A percentile compares a stretch with the other conserved stretches of the same genome.
Evolutionary conservation across 2,888 invertebrate species (phyloP).

Genomic region (Meiosimyza platycephala): DNA sequence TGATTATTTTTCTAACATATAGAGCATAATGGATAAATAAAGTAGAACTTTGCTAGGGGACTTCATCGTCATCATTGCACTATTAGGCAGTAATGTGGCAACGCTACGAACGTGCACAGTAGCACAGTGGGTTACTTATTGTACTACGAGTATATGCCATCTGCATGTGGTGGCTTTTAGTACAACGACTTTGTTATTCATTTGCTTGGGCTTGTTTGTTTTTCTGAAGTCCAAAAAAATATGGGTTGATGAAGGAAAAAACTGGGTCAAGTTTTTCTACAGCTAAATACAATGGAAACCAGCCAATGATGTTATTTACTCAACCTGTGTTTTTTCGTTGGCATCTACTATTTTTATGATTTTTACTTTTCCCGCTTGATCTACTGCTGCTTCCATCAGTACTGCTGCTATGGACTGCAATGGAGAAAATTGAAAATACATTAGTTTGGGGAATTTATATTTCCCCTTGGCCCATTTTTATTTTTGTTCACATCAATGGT

Average conservation of each 20-base stretch:
- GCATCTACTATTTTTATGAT: conserved; percentile 6
- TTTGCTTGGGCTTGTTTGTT: conserved; percentile 1
- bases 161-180: neutral
- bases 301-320: conserved; percentile 19
- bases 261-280: conserved; percentile 51
- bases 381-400: neutral
- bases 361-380: conserved; percentile 23
- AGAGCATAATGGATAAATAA: no score
- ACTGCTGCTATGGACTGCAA: no score
- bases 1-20: neutral
- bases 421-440: conserved; percentile 30
- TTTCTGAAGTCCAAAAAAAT: conserved; percentile 14
- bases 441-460: conserved; percentile 11
- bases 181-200: neutral
- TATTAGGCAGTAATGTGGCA: no score
- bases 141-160: no score
- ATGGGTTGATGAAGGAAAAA: conserved; percentile 22
- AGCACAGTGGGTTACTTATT: no score
- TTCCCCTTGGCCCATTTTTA: conserved; percentile 8
- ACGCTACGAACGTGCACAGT: no score
- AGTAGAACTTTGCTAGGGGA: no score
- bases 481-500: conserved; percentile 9
- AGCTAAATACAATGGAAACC: conserved; percentile 31
- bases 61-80: no score
- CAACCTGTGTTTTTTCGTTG: conserved; percentile 2